These are phyloP conservation scores for Xanthia togata DNA, from an alignment of 2,888 invertebrate genomes.

Conservation along the genomic window DNA sequence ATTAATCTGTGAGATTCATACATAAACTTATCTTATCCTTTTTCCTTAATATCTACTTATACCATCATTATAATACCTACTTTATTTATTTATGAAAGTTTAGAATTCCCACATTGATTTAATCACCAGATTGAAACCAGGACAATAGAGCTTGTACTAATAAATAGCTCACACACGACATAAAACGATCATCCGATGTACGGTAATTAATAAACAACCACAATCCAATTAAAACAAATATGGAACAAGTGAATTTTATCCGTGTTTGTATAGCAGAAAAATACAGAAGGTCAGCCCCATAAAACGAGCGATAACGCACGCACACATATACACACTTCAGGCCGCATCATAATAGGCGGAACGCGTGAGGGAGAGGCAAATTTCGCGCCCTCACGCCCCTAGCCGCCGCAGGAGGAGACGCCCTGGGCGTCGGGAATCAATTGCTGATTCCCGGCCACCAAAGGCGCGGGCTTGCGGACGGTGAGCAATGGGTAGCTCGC, in stretches of 20 bases:
- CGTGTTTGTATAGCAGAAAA: conserved; percentile 4
- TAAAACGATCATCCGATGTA: conserved; percentile 20
- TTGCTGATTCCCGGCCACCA: no score
- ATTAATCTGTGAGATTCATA: background rate
- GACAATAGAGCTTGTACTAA: no score
- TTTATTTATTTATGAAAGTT: no score
- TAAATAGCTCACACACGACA: background rate
- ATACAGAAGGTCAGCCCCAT: background rate
- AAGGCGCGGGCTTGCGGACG: no score
- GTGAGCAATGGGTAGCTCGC: no score
- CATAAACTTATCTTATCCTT: no score
- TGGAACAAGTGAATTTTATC: conserved; percentile 51
- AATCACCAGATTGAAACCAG: background rate
- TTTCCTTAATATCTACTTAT: background rate
- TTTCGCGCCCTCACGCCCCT: no score
- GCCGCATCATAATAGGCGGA: no score
- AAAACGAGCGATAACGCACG: background rate
- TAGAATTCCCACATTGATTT: background rate
- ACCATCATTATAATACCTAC: no score
- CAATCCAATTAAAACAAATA: conserved; percentile 59
- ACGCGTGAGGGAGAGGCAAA: no score
- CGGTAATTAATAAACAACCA: conserved; percentile 40
- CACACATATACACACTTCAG: background rate
- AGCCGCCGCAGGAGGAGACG: no score
- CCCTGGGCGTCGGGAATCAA: no score